Percentiles rank a stretch among this genome's conserved stretches.
These are phyloP conservation scores for Andrena chrysosceles DNA, from an alignment of 2,888 invertebrate species.

Conservation along the genomic window DNA sequence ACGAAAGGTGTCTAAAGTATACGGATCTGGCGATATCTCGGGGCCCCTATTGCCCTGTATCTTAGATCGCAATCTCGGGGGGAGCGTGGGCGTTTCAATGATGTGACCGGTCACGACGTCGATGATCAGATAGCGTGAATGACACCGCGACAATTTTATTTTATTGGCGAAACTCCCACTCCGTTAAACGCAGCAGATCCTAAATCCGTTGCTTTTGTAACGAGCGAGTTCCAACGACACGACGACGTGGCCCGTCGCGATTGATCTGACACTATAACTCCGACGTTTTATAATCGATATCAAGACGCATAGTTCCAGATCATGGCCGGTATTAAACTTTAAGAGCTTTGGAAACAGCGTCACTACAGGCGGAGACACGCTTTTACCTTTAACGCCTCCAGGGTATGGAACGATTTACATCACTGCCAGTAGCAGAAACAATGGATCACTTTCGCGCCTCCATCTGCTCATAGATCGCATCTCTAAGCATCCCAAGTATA, in stretches of 20 bases:
- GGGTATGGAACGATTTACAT: no score
- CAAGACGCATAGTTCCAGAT: not conserved
- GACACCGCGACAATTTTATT: conserved; percentile 58
- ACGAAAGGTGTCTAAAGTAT: conserved; percentile 61
- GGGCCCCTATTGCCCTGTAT: conserved; percentile 61
- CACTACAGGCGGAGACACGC: no score
- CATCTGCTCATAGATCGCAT: no score
- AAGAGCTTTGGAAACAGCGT: no score
- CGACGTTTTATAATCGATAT: conserved; percentile 4
- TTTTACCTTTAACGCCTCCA: no score
- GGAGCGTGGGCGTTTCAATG: conserved; percentile 65
- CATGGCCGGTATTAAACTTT: not conserved
- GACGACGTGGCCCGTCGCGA: not conserved
- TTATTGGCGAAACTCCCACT: conserved; percentile 37
- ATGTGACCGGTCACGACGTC: conserved; percentile 69
- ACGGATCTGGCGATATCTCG: conserved; percentile 53
- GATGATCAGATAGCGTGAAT: conserved; percentile 57
- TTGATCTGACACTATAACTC: conserved; percentile 13
- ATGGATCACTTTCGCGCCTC: no score
- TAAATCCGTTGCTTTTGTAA: conserved; percentile 25
- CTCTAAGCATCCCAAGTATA: no score
- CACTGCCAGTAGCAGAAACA: no score
- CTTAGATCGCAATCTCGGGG: conserved; percentile 67
- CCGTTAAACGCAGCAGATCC: not conserved
- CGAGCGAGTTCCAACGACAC: not conserved